Percentiles rank a stretch among this genome's conserved stretches.
phyloP scores from a whole-genome alignment of 2,113 vertebrate genomes.

The Sylvia atricapilla region DNA sequence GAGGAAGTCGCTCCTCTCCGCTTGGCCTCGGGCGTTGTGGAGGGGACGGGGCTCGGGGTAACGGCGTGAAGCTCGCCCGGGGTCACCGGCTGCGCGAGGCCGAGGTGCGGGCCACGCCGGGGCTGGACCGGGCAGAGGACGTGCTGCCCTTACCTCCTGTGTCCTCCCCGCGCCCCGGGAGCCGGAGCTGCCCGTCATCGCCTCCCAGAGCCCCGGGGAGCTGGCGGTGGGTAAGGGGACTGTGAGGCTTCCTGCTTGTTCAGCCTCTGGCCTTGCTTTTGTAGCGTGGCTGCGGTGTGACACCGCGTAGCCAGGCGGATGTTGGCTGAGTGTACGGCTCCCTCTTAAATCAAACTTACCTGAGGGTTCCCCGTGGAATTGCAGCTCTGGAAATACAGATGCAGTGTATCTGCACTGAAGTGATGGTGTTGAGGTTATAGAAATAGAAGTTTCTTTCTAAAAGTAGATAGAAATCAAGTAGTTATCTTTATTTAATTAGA shows the following conservation, averaged over 20 bases:
- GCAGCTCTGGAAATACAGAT: too few species aligned
- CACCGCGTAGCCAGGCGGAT: neutral
- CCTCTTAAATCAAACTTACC: fast-evolving
- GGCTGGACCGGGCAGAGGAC: fast-evolving
- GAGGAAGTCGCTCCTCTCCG: neutral
- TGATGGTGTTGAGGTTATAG: too few species aligned
- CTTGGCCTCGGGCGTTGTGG: neutral
- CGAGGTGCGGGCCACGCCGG: fast-evolving
- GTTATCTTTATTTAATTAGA: neutral
- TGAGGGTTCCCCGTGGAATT: fast-evolving
- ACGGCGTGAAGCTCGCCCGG: neutral
- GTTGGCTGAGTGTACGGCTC: fast-evolving
- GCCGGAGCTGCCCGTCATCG: fast-evolving
- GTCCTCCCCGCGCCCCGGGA: fast-evolving
- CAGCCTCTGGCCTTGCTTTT: neutral
- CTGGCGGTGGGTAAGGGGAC: neutral
- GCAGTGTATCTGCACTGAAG: fast-evolving
- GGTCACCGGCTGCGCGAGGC: neutral
- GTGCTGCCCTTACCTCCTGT: too few species aligned
- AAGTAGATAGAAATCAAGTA: fast-evolving
- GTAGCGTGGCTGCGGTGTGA: fast-evolving
- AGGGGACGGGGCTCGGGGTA: neutral
- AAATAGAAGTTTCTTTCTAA: neutral
- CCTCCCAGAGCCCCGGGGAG: neutral
- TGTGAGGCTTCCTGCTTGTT: neutral